Conservation (phyloP, 2,888 invertebrate species). For the Anticlea derivata region DNA sequence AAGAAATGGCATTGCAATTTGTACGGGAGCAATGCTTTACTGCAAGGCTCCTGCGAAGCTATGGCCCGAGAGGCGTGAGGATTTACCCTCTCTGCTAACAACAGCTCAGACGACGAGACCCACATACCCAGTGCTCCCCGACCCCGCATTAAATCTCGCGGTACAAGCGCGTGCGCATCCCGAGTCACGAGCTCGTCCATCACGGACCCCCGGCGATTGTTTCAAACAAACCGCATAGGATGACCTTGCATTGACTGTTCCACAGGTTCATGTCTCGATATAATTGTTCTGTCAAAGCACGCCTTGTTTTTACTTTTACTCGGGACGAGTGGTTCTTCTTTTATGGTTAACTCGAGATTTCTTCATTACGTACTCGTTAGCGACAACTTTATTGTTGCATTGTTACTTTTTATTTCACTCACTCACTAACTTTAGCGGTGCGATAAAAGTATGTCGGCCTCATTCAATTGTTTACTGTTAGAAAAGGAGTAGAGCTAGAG, state of each 20-base stretch:
- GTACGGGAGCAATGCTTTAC: not conserved
- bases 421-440: too few relatives aligned
- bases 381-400: constrained; percentile 10
- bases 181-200: constrained; percentile 59
- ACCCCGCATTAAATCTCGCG: constrained; percentile 34
- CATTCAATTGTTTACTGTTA: too few relatives aligned
- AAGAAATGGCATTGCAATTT: too few relatives aligned
- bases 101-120: constrained; percentile 25
- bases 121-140: constrained; percentile 37
- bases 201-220: constrained; percentile 52
- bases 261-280: constrained; percentile 21
- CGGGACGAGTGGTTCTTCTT: constrained; percentile 8
- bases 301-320: constrained; percentile 12
- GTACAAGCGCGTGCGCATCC: constrained; percentile 35
- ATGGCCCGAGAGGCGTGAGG: not conserved
- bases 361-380: constrained; percentile 20
- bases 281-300: constrained; percentile 31
- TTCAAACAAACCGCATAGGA: constrained; percentile 25
- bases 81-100: constrained; percentile 1
- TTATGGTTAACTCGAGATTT: constrained; percentile 23
- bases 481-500: too few relatives aligned
- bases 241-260: constrained; percentile 26
- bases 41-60: too few relatives aligned
- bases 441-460: too few relatives aligned
- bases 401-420: constrained; percentile 10